phyloP scores from a whole-genome alignment of 2,888 invertebrate species.

The Cryptus armator region DNA sequence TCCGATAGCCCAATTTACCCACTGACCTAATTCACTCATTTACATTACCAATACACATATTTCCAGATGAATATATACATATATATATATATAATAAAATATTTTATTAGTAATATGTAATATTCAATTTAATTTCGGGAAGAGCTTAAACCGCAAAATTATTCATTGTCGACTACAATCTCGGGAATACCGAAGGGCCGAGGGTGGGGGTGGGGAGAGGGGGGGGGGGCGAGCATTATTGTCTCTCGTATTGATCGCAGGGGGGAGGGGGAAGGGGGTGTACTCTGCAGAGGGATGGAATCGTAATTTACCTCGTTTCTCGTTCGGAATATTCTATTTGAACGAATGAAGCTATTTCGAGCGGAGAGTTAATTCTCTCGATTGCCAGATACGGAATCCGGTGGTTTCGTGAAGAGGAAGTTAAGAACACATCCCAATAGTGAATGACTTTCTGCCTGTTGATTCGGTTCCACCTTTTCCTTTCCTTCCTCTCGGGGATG shows the following conservation, averaged over 20 bases:
- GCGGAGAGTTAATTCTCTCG: conserved; percentile 6
- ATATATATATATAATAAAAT: not conserved
- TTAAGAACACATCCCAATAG: not conserved
- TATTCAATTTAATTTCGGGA: conserved; percentile 1
- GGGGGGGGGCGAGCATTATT: not conserved
- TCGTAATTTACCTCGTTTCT: not conserved
- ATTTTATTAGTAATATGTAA: not conserved
- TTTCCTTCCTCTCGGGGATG: too few species aligned
- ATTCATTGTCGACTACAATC: conserved; percentile 13
- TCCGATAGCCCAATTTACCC: too few species aligned
- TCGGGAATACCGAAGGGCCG: not conserved
- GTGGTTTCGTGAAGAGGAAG: not conserved
- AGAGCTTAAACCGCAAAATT: not conserved
- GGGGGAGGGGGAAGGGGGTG: not conserved
- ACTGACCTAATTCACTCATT: not conserved
- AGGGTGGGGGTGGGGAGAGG: not conserved
- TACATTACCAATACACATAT: not conserved
- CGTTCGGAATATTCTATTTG: conserved; percentile 12
- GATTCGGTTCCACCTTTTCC: not conserved
- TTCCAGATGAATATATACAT: not conserved
- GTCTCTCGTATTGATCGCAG: conserved; percentile 20
- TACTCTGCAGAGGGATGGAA: not conserved
- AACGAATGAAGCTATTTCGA: conserved; percentile 22
- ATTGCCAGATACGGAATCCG: not conserved
- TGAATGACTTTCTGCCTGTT: conserved; percentile 9